Percentiles rank a stretch among this genome's conserved stretches.
phyloP scores from a whole-genome alignment of 23 tunicate species.

The Ascidia mentula region DNA sequence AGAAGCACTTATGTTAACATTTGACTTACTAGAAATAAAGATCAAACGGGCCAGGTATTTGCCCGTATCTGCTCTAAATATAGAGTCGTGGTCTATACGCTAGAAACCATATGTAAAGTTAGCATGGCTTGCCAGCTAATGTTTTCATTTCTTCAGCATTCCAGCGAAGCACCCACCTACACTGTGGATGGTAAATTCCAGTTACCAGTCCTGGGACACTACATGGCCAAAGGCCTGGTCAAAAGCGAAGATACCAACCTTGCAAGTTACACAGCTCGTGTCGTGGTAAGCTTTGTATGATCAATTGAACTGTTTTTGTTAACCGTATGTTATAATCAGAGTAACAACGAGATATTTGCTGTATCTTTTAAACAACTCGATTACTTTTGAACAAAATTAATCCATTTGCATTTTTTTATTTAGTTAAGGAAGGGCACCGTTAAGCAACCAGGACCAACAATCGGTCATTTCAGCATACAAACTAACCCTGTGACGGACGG shows the following conservation, averaged over 20 bases:
- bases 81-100: no score
- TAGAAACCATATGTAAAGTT: no score
- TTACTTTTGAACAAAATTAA: not conserved
- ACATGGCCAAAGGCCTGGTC: slow-evolving; percentile 1
- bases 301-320: not conserved
- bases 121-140: no score
- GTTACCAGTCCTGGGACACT: not conserved
- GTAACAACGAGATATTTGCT: not conserved
- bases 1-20: no score
- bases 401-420: not conserved
- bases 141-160: not conserved
- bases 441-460: not conserved
- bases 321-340: no score
- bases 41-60: no score
- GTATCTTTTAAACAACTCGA: not conserved
- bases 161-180: not conserved
- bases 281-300: not conserved
- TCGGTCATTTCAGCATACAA: not conserved
- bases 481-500: not conserved
- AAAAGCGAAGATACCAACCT: not conserved
- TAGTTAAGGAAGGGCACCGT: not conserved
- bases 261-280: not conserved
- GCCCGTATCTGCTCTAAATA: no score
- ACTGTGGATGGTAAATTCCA: not conserved
- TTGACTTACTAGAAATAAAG: no score